Conservation (phyloP, 2,888 invertebrate genomes). For the Drosophila melanosoma region DNA sequence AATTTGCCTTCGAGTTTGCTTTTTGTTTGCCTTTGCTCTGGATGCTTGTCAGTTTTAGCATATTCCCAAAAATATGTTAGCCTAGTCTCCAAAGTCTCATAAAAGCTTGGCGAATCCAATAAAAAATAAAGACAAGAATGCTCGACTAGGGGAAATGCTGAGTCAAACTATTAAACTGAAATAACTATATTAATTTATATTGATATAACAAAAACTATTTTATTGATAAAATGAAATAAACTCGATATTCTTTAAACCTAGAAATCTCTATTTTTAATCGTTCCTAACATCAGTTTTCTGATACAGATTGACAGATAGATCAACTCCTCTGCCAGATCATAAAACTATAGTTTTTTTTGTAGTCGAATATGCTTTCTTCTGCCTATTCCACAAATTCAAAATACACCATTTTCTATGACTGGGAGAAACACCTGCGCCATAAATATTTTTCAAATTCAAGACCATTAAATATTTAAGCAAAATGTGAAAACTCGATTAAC, state of each 20-base stretch:
- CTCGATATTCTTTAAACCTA: background rate
- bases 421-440: background rate
- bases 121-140: background rate
- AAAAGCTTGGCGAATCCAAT: conserved; percentile 29
- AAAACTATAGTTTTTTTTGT: background rate
- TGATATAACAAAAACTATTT: background rate
- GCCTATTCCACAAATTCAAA: background rate
- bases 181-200: background rate
- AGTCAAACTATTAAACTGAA: background rate
- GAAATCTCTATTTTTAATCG: background rate
- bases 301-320: background rate
- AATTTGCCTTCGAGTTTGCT: conserved; percentile 41
- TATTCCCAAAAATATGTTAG: conserved; percentile 19
- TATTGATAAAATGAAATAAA: background rate
- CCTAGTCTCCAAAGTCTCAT: conserved; percentile 27
- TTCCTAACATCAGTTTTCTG: background rate
- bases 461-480: conserved; percentile 58
- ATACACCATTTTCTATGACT: background rate
- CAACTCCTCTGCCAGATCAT: background rate
- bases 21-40: conserved; percentile 20
- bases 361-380: background rate
- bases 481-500: conserved; percentile 58
- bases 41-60: conserved; percentile 1
- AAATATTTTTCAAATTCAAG: conserved; percentile 22
- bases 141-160: background rate